phyloP scores from a whole-genome alignment of 2,888 invertebrate genomes.

The Nomada ferruginata region DNA sequence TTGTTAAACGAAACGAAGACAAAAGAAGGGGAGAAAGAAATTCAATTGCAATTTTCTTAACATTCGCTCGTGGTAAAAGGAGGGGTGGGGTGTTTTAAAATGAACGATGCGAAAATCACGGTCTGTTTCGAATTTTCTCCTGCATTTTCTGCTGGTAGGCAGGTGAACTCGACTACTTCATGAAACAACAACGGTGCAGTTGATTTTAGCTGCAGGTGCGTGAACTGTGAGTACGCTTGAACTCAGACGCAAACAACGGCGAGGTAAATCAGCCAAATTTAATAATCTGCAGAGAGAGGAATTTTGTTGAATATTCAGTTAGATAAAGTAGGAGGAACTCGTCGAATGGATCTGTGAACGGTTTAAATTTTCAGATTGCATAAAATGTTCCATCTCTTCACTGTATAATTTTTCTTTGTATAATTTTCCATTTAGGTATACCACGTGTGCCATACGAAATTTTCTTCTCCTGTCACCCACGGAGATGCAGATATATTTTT shows the following conservation, averaged over 20 bases:
- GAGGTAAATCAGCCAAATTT: constrained; percentile 49
- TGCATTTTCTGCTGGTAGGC: no score
- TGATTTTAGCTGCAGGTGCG: not conserved
- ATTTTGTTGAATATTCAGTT: constrained; percentile 38
- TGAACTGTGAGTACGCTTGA: not conserved
- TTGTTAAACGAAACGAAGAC: not conserved
- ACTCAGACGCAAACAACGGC: constrained; percentile 10
- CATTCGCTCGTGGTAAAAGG: not conserved
- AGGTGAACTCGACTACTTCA: no score
- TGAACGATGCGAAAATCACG: no score
- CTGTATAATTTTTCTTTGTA: no score
- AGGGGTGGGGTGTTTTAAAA: no score
- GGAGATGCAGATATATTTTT: not conserved
- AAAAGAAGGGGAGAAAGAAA: not conserved
- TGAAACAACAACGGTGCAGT: no score
- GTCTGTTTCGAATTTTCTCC: no score
- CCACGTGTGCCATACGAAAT: not conserved
- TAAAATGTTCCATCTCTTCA: not conserved
- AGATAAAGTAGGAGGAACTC: not conserved
- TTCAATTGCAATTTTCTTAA: not conserved
- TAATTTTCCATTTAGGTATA: not conserved
- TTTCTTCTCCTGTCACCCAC: not conserved
- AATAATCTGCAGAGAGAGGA: constrained; percentile 9
- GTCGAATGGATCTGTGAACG: not conserved
- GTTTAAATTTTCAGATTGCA: not conserved